Conservation (phyloP, 2,113 vertebrate genomes). For the Brienomyrus brachyistius region DNA sequence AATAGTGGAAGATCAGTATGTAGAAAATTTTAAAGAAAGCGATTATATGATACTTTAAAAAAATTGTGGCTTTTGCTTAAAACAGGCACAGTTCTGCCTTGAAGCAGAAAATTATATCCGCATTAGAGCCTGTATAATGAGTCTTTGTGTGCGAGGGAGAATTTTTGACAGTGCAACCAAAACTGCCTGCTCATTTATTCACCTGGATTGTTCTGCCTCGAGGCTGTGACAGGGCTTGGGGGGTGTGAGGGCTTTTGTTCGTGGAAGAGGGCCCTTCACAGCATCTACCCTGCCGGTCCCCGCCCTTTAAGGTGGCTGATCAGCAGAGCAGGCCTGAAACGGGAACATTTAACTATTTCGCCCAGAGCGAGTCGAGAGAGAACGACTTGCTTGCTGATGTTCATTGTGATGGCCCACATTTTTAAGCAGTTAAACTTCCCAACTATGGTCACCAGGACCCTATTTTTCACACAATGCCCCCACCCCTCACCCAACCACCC, state of each 20-base stretch:
- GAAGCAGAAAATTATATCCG: constrained; percentile 1
- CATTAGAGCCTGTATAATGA: constrained; percentile 16
- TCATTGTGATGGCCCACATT: neutral
- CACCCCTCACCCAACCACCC: neutral
- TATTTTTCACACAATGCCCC: neutral
- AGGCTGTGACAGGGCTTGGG: neutral
- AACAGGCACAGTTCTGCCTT: neutral
- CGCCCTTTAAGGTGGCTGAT: neutral
- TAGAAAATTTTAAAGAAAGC: constrained; percentile 21
- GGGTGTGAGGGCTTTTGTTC: neutral
- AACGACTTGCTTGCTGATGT: neutral
- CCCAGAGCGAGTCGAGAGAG: neutral
- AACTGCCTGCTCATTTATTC: constrained; percentile 29
- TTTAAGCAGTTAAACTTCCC: neutral
- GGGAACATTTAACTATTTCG: neutral
- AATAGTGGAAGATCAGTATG: constrained; percentile 56
- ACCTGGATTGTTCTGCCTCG: constrained; percentile 9
- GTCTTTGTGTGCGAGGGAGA: constrained; percentile 10
- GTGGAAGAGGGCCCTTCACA: neutral
- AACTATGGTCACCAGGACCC: neutral
- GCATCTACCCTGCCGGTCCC: neutral
- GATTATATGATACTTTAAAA: neutral
- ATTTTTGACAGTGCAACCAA: constrained; percentile 11
- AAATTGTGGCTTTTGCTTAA: neutral
- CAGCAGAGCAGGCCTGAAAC: neutral